These are phyloP conservation scores for Micrasema minimum DNA, from an alignment of 1,140 invertebrate species.

Conservation along the genomic window DNA sequence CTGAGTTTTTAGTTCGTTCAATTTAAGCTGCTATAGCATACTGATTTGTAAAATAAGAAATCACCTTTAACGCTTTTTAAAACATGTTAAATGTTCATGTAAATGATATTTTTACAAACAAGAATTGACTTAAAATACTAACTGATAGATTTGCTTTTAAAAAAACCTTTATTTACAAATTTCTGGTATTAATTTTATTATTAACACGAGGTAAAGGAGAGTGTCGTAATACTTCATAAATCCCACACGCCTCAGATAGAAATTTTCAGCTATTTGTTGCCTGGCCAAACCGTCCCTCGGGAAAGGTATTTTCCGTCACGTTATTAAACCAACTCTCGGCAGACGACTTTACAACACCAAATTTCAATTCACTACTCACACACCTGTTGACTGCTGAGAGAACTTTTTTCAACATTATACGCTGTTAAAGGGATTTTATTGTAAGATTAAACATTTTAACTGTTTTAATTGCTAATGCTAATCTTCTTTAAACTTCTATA, in stretches of 20 bases:
- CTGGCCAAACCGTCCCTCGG: slow-evolving; percentile 18
- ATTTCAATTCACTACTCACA: not conserved
- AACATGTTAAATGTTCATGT: not conserved
- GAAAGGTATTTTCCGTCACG: slow-evolving; percentile 28
- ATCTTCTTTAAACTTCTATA: too few species aligned
- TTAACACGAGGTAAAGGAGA: not conserved
- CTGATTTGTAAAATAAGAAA: not conserved
- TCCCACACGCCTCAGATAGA: slow-evolving; percentile 9
- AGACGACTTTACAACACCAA: slow-evolving; percentile 11
- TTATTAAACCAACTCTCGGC: slow-evolving; percentile 18
- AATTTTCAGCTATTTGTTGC: slow-evolving; percentile 29
- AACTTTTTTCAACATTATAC: too few species aligned
- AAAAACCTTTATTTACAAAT: not conserved
- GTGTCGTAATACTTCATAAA: slow-evolving; percentile 16
- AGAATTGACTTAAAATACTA: not conserved
- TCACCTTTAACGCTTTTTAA: not conserved
- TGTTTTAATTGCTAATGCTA: too few species aligned
- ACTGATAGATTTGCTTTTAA: not conserved
- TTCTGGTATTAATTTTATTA: not conserved
- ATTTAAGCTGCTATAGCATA: too few species aligned
- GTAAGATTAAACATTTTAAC: too few species aligned
- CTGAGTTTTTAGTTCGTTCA: too few species aligned
- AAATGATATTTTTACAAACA: not conserved
- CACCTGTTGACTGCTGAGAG: too few species aligned
- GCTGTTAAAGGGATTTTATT: too few species aligned